A percentile compares a stretch with the other conserved stretches of the same genome.
phyloP scores from a whole-genome alignment of 2,888 invertebrate species.

The Subacronicta megacephala region DNA sequence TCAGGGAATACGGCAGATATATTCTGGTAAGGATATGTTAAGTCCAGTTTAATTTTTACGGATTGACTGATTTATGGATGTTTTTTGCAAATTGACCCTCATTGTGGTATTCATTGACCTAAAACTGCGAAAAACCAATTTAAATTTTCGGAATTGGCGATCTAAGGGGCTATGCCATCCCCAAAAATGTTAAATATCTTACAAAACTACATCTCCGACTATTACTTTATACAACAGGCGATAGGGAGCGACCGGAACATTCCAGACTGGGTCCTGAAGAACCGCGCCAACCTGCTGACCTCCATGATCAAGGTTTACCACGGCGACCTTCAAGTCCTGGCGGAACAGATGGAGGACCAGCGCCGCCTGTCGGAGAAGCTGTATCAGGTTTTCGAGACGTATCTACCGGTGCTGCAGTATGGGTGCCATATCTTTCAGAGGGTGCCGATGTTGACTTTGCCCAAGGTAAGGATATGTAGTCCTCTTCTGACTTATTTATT shows the following conservation, averaged over 20 bases:
- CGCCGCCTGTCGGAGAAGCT: conserved; percentile 91
- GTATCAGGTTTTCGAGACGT: conserved; percentile 96
- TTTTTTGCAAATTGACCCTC: too few relatives aligned
- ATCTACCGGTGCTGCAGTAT: conserved; percentile 95
- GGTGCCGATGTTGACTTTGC: conserved; percentile 94
- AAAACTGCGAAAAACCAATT: too few relatives aligned
- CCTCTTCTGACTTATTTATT: too few relatives aligned
- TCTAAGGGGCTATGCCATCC: too few relatives aligned
- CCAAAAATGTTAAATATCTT: too few relatives aligned
- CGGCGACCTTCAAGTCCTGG: conserved; percentile 93
- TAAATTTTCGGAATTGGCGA: too few relatives aligned
- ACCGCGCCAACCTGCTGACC: conserved; percentile 93
- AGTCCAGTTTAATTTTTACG: too few relatives aligned
- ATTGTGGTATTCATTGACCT: too few relatives aligned
- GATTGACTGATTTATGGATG: too few relatives aligned
- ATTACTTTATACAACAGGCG: conserved; percentile 88
- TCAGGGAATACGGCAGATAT: conserved; percentile 95
- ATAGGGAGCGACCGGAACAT: conserved; percentile 96
- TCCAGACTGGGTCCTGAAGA: conserved; percentile 94
- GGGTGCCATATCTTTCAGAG: conserved; percentile 95
- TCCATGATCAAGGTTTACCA: conserved; percentile 95
- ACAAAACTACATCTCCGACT: too few relatives aligned
- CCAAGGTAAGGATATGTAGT: conserved; percentile 90
- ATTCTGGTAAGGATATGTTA: conserved; percentile 91
- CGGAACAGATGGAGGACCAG: conserved; percentile 88